These are phyloP conservation scores for Oscheius sp. DNA, from an alignment of 2,888 invertebrate genomes.

Conservation along the genomic window DNA sequence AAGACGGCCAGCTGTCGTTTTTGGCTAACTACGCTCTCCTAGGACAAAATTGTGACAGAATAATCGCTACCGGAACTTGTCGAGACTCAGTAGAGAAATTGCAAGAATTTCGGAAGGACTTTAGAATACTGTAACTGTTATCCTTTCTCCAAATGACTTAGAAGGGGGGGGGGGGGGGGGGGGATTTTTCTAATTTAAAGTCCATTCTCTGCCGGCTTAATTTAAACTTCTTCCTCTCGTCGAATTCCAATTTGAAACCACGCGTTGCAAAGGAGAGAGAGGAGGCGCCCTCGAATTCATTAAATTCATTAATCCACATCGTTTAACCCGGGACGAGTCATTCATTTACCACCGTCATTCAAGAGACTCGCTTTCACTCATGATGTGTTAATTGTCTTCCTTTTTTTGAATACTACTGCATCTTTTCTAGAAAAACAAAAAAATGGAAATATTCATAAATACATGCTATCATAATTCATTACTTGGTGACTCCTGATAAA, in stretches of 20 bases:
- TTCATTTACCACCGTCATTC: neutral
- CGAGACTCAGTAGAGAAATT: neutral
- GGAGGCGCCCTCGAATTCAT: conserved; percentile 26
- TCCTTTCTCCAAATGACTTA: too few species aligned
- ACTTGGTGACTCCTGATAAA: too few species aligned
- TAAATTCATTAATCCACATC: conserved; percentile 31
- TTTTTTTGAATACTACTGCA: too few species aligned
- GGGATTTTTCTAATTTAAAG: conserved; percentile 2
- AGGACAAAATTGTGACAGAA: conserved; percentile 10
- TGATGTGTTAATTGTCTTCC: too few species aligned
- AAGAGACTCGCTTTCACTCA: too few species aligned
- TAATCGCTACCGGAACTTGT: neutral
- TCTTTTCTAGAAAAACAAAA: too few species aligned
- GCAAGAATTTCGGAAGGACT: too few species aligned
- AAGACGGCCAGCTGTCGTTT: conserved; percentile 30
- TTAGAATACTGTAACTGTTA: too few species aligned
- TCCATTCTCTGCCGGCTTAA: conserved; percentile 20
- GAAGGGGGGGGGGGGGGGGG: neutral
- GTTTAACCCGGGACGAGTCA: conserved; percentile 9
- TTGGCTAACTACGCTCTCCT: conserved; percentile 14
- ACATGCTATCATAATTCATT: too few species aligned
- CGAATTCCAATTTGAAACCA: conserved; percentile 31
- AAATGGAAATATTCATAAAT: too few species aligned
- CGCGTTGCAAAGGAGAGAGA: neutral
- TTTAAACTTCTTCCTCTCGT: conserved; percentile 20